Evolutionary conservation across 2,797 vertebrate genomes (phyloP), one percentile per base, ranked within the genome.

Genomic region (Poecilia wingei): DNA sequence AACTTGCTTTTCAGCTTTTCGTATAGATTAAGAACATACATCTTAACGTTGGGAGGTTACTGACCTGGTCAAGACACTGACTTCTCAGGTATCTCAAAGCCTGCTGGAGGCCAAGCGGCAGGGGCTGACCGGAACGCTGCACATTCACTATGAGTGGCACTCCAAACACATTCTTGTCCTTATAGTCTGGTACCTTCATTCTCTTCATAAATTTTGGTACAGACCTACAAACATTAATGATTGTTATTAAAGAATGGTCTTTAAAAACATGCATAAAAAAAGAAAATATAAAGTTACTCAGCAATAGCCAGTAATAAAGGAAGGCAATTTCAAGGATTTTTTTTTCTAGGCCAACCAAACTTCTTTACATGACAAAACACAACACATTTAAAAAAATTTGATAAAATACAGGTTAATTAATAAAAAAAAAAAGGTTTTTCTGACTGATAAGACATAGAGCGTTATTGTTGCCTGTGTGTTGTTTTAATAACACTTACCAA

Each of bases 191-290:
- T 84, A 98, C 97, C 93, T 98, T 99, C 96, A 97, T 98, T 93
- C 98, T 96, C 94, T 98, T 99, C 97, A 99, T 99, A 90, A 99
- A 99, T 94, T 98, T 99, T 80, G 98, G 98, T 82, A 99, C 98
- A 33, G 98, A 96, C 98, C 98, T 99, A 79, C 82, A 91, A 71
- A 71, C n/a, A 28, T 28, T 46, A 46, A 82, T 13, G 75, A 2
- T 86, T 45, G 88, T 55, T 41, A 79, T 70, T 70, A 46, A 75
- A 16, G 71, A 13, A 75, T 47, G 31, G 45, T 83, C 0, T 57
- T 81, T 76, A 5, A 74, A 20, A 78, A 22, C 12, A 3, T 25
- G 2, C 5, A 49, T 7, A 70, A 16, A 20, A n/a, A n/a, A 22
- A 59, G 51, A 49, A 47, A 36, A 59, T 1, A 22, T 3, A 59